Base-by-base conservation (phyloP, 2,113 vertebrate species). In the Penelope pileata region DNA sequence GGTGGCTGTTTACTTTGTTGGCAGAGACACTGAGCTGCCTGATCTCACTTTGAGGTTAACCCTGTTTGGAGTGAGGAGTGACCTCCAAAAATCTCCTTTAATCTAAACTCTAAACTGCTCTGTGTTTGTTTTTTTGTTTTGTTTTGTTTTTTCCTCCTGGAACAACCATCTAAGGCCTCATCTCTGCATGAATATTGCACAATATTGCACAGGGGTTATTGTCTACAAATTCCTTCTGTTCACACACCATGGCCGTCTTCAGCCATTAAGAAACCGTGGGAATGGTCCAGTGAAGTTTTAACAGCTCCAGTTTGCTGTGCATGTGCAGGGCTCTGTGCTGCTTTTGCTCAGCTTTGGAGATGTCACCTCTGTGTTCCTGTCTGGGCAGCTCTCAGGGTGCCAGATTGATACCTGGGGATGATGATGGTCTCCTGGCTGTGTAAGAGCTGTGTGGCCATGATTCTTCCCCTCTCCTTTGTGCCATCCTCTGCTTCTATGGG, bases 381-480 rank as follows among this genome's bases (percentile, higher is more conserved):
- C 11, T 10, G n/a, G 5, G 1, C 23, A 19, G 82, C 58, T 27
- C 27, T 13, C 21, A 11, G 36, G 1, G 1, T 9, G 68, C 68
- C 30, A 1, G 3, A 4, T 4, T 4, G 19, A 26, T 12, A 11
- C 0, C 0, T 8, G 45, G 10, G 6, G 9, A 53, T 0, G 30
- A 3, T 7, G 91, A 0, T 22, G 86, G 26, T 29, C 10, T 16
- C 53, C 59, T 69, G 2, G 1, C 73, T 18, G 29, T 0, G 29
- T 43, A 5, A 9, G 3, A 2, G 5, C 50, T 12, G n/a, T 2
- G 68, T 29, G 77, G 34, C 56, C 81, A 59, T 69, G n/a, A n/a
- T 12, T 21, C 83, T 53, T 26, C 8, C 34, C 26, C 68, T 70
- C n/a, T 70, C 47, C 56, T 72, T 16, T 9, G 58, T 7, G 4